A percentile compares a stretch with the other conserved stretches of the same genome.
Conservation (phyloP, 2,888 invertebrate genomes). For the Magallana nippona region DNA sequence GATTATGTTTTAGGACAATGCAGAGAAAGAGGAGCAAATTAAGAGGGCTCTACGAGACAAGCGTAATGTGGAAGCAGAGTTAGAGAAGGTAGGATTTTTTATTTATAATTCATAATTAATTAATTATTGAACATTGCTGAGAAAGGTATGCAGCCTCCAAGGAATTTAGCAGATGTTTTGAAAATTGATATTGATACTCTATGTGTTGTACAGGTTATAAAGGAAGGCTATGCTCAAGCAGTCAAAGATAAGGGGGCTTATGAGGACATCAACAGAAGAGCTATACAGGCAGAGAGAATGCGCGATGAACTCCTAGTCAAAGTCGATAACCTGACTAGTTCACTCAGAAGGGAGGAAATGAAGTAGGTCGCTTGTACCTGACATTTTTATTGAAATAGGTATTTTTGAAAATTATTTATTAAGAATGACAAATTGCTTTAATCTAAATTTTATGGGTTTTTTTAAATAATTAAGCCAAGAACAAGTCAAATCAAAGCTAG, state of each 20-base stretch:
- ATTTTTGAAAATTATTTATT: too few relatives aligned
- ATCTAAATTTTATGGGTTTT: not conserved
- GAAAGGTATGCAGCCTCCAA: not conserved
- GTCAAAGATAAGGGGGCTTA: constrained; percentile 68
- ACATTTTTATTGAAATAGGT: too few relatives aligned
- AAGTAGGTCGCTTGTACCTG: constrained; percentile 59
- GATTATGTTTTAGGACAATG: constrained; percentile 64
- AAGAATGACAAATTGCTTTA: not conserved
- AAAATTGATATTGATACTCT: not conserved
- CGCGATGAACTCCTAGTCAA: constrained; percentile 72
- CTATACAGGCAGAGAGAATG: constrained; percentile 72
- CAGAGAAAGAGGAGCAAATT: constrained; percentile 74
- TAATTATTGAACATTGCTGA: not conserved
- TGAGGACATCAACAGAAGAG: constrained; percentile 72
- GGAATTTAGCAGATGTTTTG: not conserved
- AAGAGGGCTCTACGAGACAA: constrained; percentile 77
- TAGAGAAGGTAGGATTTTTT: constrained; percentile 70
- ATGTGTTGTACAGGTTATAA: constrained; percentile 65
- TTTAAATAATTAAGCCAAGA: constrained; percentile 59
- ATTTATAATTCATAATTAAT: not conserved
- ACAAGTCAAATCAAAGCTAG: constrained; percentile 68
- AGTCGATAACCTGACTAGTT: constrained; percentile 66
- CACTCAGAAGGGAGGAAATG: constrained; percentile 66
- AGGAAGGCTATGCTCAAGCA: constrained; percentile 68
- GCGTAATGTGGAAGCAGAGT: constrained; percentile 75